Evolutionary conservation across 2,797 vertebrate genomes (phyloP).

Genomic region (Xiphophorus birchmanni): DNA sequence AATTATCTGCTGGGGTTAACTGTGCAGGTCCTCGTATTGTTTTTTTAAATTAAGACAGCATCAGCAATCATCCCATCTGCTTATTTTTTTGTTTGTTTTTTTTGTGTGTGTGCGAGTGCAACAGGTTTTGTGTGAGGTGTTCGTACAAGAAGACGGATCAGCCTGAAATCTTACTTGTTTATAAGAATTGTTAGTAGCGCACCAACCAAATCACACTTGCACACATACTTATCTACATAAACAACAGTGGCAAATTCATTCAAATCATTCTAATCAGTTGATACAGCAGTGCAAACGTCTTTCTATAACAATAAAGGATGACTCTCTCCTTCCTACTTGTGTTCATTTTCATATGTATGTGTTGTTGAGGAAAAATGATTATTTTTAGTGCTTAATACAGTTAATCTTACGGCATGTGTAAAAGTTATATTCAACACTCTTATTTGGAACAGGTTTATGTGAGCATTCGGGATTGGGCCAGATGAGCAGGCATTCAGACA

Average conservation of each 20-base stretch:
- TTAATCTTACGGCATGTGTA: no score
- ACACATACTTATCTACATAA: constrained; percentile 6
- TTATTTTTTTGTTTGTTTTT: constrained; percentile 12
- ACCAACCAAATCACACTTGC: background rate
- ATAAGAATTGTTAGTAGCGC: constrained; percentile 28
- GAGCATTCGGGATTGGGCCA: no score
- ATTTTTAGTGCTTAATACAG: no score
- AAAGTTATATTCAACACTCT: no score
- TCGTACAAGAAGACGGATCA: constrained; percentile 24
- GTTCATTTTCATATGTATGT: constrained; percentile 26
- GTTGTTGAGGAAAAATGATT: no score
- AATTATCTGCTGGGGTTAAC: constrained; percentile 10
- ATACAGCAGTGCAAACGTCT: constrained; percentile 39
- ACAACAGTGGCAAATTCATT: constrained; percentile 43
- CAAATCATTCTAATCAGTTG: constrained; percentile 58
- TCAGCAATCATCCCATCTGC: constrained; percentile 28
- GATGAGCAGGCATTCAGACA: no score
- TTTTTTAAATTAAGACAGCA: constrained; percentile 10
- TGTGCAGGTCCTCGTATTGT: constrained; percentile 15
- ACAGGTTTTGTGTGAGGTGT: constrained; percentile 36
- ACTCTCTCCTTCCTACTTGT: constrained; percentile 6
- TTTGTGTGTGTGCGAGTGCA: background rate
- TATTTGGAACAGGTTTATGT: no score
- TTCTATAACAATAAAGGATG: constrained; percentile 35
- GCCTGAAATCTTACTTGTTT: constrained; percentile 43